Evolutionary conservation across 2,113 vertebrate genomes (phyloP), one percentile per base, ranked within the genome.

Genomic region (Sakesphorus luctuosus): DNA sequence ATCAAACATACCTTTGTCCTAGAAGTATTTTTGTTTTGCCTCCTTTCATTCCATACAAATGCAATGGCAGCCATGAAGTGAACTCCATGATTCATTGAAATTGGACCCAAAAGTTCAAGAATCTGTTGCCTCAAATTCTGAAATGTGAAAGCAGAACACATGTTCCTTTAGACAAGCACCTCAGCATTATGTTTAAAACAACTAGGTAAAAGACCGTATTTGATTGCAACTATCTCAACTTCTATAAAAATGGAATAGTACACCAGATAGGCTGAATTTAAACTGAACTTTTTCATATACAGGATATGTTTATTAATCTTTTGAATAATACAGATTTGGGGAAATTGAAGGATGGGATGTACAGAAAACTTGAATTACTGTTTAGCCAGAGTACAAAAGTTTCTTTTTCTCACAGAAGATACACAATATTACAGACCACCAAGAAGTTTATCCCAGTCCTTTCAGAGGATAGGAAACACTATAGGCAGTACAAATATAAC

Each of bases 31-130:
- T 99, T 99, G 78, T 97, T 98, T 76, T 98, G 99, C 89, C 98
- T 99, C 95, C 99, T 98, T 97, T 99, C 99, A 95, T 99, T 99
- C 99, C 99, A 99, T 29, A 99, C 99, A 87, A 99, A 99, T 1
- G 99, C 99, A 89, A 99, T 99, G 28, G 99, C 99, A 94, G 99
- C 99, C 99, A 99, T 99, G 96, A 99, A 99, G 89, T 99, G 99
- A 90, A 99, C 98, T 4, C 99, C 99, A 7, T 99, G 99, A 97
- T 99, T 99, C 99, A 99, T 99, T 90, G 99, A 99, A 97, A 99
- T 99, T 18, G 99, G 99, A 26, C 99, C 99, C 87, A 99, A 89
- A 58, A 99, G 98, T 97, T 99, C 99, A 7, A 99, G 98, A 84
- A 99, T 99, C 97, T 99, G 99, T 89, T 99, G 99, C 66, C 99